phyloP scores from a whole-genome alignment of 2,113 vertebrate species.

The Rafetus swinhoei region DNA sequence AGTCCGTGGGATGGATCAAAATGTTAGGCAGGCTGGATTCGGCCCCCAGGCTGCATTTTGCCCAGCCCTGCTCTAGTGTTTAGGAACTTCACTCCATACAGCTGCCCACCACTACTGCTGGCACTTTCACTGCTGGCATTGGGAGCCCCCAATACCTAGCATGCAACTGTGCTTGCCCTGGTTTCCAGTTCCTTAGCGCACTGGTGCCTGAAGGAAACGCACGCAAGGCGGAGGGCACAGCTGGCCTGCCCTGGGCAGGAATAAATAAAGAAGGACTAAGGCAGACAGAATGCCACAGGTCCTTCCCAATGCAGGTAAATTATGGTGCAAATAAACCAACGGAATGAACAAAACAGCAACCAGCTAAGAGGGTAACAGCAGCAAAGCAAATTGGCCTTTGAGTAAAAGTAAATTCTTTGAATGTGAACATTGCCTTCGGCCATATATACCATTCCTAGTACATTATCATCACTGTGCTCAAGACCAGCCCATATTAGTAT shows the following conservation, averaged over 20 bases:
- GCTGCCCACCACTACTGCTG: not conserved
- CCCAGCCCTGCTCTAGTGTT: too few species aligned
- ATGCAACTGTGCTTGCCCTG: not conserved
- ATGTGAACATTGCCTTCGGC: not conserved
- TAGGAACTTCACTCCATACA: not conserved
- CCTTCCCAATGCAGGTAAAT: not conserved
- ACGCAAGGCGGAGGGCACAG: not conserved
- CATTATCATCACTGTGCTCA: not conserved
- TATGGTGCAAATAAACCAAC: not conserved
- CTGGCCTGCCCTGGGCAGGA: not conserved
- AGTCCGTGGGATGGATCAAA: too few species aligned
- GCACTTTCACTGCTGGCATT: not conserved
- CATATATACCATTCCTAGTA: not conserved
- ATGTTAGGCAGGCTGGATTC: too few species aligned
- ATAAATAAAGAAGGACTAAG: not conserved
- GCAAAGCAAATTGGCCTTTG: not conserved
- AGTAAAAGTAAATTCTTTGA: not conserved
- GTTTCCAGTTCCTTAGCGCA: not conserved
- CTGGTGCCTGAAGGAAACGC: not conserved
- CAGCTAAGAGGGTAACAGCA: not conserved
- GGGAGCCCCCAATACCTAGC: not conserved
- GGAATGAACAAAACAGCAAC: not conserved
- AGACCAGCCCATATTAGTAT: fast-evolving
- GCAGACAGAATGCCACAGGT: not conserved
- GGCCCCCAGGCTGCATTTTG: too few species aligned